Evolutionary conservation across 2,888 invertebrate species (phyloP).

Genomic region (Nezara viridula): DNA sequence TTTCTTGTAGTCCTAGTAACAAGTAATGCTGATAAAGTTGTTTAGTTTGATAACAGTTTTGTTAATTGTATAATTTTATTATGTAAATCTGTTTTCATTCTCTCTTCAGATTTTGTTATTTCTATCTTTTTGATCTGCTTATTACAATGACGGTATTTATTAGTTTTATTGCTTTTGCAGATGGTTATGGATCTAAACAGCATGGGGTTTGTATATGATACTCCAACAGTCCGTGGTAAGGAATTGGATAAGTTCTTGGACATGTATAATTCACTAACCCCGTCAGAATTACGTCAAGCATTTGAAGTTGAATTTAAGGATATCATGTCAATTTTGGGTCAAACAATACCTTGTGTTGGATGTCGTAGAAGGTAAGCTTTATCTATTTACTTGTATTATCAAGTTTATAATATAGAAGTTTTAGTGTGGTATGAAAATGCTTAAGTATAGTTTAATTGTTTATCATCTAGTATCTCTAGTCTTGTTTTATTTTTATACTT

Average conservation of each 20-base stretch:
- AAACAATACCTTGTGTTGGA: slow-evolving; percentile 94
- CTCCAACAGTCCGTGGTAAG: slow-evolving; percentile 83
- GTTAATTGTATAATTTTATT: background rate
- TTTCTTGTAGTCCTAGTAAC: background rate
- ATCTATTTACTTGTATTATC: background rate
- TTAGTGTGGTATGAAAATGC: background rate
- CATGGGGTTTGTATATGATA: slow-evolving; percentile 87
- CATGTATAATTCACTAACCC: slow-evolving; percentile 83
- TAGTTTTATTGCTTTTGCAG: slow-evolving; percentile 72
- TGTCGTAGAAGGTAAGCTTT: slow-evolving; percentile 87
- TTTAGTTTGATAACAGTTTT: background rate
- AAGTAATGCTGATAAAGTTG: background rate
- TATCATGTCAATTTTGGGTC: slow-evolving; percentile 86
- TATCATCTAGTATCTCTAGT: background rate
- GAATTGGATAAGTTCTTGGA: slow-evolving; percentile 88
- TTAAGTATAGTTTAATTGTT: background rate
- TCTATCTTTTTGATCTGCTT: background rate
- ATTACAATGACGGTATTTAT: background rate
- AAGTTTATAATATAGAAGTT: background rate
- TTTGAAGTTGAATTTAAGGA: slow-evolving; percentile 87
- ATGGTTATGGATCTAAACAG: slow-evolving; percentile 94
- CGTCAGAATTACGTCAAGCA: slow-evolving; percentile 83
- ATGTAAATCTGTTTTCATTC: background rate
- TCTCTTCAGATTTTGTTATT: background rate
- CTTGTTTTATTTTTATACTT: background rate